Evolutionary conservation across 2,113 vertebrate genomes (phyloP), one percentile per base, ranked within the genome.

Genomic region (Oryzias celebensis): DNA sequence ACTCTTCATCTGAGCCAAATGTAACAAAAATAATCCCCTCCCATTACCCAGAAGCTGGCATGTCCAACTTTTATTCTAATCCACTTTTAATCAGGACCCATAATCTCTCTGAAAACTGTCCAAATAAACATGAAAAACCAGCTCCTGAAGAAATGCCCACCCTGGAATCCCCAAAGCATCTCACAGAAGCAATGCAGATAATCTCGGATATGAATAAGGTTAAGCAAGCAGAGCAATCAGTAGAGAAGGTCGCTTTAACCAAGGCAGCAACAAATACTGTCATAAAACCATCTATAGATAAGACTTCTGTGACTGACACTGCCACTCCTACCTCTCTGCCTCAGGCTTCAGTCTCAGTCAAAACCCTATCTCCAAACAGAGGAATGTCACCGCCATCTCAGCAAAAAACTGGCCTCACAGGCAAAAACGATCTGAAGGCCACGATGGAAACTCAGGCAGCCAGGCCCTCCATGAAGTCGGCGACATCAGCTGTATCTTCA

Each of bases 401-500:
- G 74, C 76, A 23, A 82, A 81, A 83, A 71, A 42, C 71, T 85
- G 86, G 84, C 75, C 74, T 82, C 52, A 83, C 78, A 73, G 82
- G 71, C 63, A 84, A 80, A 69, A 83, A 82, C 1, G 18, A 41
- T 58, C 65, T 52, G 58, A 82, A 77, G 74, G 68, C 62, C 3
- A 46, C 43, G 60, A 73, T 1, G 31, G 58, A 78, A 49, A 56
- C 62, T 45, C 58, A 55, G 12, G 56, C 65, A 63, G 64, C 54
- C 66, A 53, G 71, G 59, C 52, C 68, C 85, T 88, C 73, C 71
- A 83, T 2, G 73, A 87, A 88, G 84, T 86, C 80, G 79, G 31
- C 7, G 84, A 88, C 80, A 85, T 91, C 84, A 83, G 71, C 80
- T 85, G 75, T 77, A 88, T 84, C 84, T 85, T 87, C 82, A 82